phyloP scores from a whole-genome alignment of 2,113 vertebrate species.

The Larimichthys crocea region DNA sequence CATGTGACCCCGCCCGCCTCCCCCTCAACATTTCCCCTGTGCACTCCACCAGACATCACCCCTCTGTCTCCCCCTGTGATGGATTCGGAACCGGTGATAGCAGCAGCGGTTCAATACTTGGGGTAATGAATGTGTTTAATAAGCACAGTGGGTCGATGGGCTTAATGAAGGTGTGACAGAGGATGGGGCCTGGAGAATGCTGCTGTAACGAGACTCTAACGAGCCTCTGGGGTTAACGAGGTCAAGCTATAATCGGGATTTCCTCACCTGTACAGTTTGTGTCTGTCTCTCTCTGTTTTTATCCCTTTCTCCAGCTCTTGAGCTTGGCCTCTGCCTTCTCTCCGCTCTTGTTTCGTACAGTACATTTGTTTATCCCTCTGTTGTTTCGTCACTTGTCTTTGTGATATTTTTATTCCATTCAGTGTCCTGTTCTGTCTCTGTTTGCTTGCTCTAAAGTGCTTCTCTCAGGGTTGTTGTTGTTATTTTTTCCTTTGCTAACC shows the following conservation, averaged over 20 bases:
- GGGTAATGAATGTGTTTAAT: conserved; percentile 87
- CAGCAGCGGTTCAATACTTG: conserved; percentile 77
- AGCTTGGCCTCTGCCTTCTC: neutral
- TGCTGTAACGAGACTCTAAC: conserved; percentile 75
- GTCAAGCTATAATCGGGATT: conserved; percentile 59
- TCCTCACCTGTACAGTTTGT: conserved; percentile 55
- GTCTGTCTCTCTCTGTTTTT: conserved; percentile 14
- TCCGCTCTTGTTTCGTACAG: conserved; percentile 1
- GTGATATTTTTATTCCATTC: conserved; percentile 13
- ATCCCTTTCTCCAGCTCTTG: neutral
- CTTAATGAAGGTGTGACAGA: conserved; percentile 84
- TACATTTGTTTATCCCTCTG: conserved; percentile 17
- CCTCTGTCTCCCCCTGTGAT: conserved; percentile 51
- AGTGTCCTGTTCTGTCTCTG: neutral
- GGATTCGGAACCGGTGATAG: conserved; percentile 59
- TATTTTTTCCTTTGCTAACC: conserved; percentile 18
- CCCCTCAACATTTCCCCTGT: neutral
- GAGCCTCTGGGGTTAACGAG: conserved; percentile 75
- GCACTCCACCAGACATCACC: conserved; percentile 34
- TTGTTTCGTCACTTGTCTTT: neutral
- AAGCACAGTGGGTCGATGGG: conserved; percentile 82
- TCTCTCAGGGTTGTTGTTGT: conserved; percentile 33
- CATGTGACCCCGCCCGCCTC: neutral
- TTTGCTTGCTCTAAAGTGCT: neutral
- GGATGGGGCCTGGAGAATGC: conserved; percentile 69